Evolutionary conservation across 2,888 invertebrate genomes (phyloP), one percentile per base, ranked within the genome.

Genomic region (Byasa hedistus): DNA sequence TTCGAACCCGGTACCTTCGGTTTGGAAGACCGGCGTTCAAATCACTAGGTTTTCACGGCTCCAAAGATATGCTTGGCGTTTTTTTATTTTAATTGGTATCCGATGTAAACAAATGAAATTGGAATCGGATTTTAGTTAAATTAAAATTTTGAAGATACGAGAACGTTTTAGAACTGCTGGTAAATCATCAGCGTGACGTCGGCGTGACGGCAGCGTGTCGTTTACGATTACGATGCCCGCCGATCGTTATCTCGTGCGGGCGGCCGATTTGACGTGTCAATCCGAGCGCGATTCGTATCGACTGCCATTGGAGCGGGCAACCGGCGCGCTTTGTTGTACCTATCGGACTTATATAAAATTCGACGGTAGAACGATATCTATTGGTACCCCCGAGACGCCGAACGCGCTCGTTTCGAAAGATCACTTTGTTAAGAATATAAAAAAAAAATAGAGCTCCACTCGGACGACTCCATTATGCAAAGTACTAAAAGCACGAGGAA

Each of bases 231-330:
- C 82, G 86, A 84, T 81, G 82, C 85, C 82, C 82, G 79, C 82
- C 84, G 89, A 88, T 88, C 80, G 79, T 86, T 84, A 88, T 89
- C 87, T 86, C 77, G 72, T 76, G 73, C 79, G 76, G 79, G 79
- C 82, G 82, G 80, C 82, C 80, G 82, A 83, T 82, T 87, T 87
- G 91, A 91, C 88, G 89, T 91, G 90, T 91, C 91, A 91, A 90
- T 91, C 89, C 78, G 79, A 78, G 36, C 70, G 66, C 83, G 88
- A 87, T 88, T 83, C 78, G 82, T 87, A 89, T 89, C 88, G 77
- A 86, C 88, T 88, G 76, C 89, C 85, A 89, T 91, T 89, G 59
- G 23, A 48, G 10, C 23, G 89, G 87, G 84, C 82, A 88, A 88
- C 85, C 84, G 84, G 82, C 79, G 80, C 79, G 86, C 87, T 89